Evolutionary conservation across 1,140 invertebrate genomes (phyloP), one percentile per base, ranked within the genome.

Genomic region (Macrobrachium rosenbergii): DNA sequence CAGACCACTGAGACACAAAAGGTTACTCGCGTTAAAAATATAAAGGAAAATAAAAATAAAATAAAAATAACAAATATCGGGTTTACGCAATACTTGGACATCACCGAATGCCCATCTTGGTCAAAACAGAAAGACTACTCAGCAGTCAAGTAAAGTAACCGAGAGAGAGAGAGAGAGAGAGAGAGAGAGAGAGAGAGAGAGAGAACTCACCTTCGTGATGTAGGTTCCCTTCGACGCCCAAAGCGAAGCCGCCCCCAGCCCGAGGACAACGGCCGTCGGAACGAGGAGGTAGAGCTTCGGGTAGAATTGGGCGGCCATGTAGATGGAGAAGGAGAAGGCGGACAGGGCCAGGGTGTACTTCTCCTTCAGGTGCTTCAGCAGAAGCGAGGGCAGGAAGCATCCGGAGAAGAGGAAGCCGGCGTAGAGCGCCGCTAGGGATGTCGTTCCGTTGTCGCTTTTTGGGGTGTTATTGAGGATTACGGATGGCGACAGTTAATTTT

Each of bases 151-250:
- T n/a, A n/a, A n/a, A n/a, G n/a, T n/a, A n/a, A n/a, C n/a, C n/a
- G n/a, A n/a, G n/a, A n/a, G n/a, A n/a, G n/a, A n/a, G n/a, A n/a
- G n/a, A n/a, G n/a, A n/a, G n/a, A n/a, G n/a, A n/a, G n/a, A n/a
- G n/a, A n/a, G 52, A 52, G 52, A 52, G 7, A 10, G 12, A 12
- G 52, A 10, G 52, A 52, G 12, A 52, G 52, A 52, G 12, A 12
- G 52, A 8, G 2, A 3, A 72, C 64, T 37, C 17, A 91, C 91
- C 90, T 99, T 96, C 0, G 98, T 99, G 8, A 99, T 93, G 91
- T 99, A 99, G 0, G 96, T 97, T 75, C 97, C 97, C 92, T 99
- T 97, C 6, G 98, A 97, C 0, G 97, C 96, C 98, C 98, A 99
- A 94, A 99, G 96, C 60, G 97, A 97, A 0, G 98, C 97, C 3